Conservation (phyloP, 2,888 invertebrate genomes). For the Acronicta aceris region DNA sequence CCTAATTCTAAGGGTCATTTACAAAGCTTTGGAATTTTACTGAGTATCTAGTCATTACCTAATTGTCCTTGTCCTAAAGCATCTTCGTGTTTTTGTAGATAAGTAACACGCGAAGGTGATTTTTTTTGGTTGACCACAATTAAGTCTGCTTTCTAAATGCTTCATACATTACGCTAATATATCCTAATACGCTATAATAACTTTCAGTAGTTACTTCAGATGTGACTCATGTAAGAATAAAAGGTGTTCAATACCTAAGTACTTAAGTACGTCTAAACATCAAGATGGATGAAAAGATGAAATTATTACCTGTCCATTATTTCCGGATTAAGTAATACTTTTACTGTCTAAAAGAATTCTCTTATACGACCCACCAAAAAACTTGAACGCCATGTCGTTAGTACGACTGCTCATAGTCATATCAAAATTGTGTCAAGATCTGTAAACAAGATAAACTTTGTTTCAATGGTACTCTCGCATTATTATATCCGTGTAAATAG, state of each 20-base stretch:
- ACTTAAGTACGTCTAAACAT: too few relatives aligned
- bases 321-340: slow-evolving; percentile 11
- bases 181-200: slow-evolving; percentile 10
- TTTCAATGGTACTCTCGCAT: slow-evolving; percentile 33
- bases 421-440: slow-evolving; percentile 85
- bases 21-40: slow-evolving; percentile 24
- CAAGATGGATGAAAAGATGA: too few relatives aligned
- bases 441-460: slow-evolving; percentile 77
- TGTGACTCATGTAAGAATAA: not conserved
- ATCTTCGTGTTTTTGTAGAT: not conserved
- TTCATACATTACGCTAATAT: slow-evolving; percentile 21
- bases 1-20: not conserved
- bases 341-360: slow-evolving; percentile 23
- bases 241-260: too few relatives aligned
- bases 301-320: not conserved
- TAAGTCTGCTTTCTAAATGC: slow-evolving; percentile 12
- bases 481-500: slow-evolving; percentile 12
- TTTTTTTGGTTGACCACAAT: slow-evolving; percentile 14
- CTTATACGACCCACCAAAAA: slow-evolving; percentile 45
- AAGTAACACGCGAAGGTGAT: not conserved
- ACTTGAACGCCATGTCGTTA: slow-evolving; percentile 61
- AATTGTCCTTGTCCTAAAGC: slow-evolving; percentile 25
- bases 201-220: slow-evolving; percentile 39
- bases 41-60: not conserved
- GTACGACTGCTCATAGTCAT: slow-evolving; percentile 67